A percentile compares a stretch with the other conserved stretches of the same genome.
phyloP scores from a whole-genome alignment of 2,888 invertebrate species.

The Aproaerema taeniolella region DNA sequence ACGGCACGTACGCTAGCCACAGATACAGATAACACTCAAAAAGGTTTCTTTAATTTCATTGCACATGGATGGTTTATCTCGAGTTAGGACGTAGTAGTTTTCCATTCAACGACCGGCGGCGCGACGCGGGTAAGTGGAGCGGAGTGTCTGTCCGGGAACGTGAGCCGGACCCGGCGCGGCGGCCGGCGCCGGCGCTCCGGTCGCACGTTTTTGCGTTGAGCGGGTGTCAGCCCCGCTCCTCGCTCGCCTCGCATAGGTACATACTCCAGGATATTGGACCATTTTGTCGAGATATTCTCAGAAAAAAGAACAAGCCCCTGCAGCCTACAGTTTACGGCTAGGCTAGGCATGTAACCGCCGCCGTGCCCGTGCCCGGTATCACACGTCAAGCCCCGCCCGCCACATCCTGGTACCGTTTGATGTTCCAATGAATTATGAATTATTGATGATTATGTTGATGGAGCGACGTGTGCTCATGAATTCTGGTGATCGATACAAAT shows the following conservation, averaged over 20 bases:
- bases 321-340: no score
- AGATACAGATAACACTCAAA: no score
- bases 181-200: constrained; percentile 5
- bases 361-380: not conserved
- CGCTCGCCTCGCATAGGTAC: constrained; percentile 1
- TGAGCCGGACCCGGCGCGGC: constrained; percentile 4
- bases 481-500: constrained; percentile 8
- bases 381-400: not conserved
- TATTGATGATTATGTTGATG: not conserved
- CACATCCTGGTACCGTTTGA: constrained; percentile 9
- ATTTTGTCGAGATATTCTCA: no score
- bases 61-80: no score
- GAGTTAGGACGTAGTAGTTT: no score
- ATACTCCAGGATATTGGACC: no score
- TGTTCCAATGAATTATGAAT: constrained; percentile 8
- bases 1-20: no score
- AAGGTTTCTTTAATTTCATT: no score
- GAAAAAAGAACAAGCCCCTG: no score
- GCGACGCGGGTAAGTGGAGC: no score
- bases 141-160: no score
- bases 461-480: constrained; percentile 4
- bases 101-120: no score
- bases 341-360: constrained; percentile 4
- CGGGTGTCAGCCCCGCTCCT: constrained; percentile 7
- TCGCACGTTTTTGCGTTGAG: constrained; percentile 10